phyloP scores from a whole-genome alignment of 2,888 invertebrate genomes.

The Sesia bembeciformis region DNA sequence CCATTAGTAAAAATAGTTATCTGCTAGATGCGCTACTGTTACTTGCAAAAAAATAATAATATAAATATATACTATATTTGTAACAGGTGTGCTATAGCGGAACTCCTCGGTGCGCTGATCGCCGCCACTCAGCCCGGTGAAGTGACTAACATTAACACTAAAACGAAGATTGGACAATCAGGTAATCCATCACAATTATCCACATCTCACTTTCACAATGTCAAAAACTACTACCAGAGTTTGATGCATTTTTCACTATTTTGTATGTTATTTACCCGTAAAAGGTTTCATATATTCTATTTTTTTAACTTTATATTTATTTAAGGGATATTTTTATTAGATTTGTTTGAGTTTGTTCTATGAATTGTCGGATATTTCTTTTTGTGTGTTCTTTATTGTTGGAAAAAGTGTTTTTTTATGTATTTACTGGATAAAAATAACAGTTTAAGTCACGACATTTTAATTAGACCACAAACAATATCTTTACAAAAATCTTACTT shows the following conservation, averaged over 20 bases:
- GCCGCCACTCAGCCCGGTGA: slow-evolving; percentile 88
- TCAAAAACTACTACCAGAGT: no score
- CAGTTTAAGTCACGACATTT: neutral
- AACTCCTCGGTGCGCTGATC: slow-evolving; percentile 89
- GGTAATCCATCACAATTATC: slow-evolving; percentile 20
- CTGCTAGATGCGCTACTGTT: neutral
- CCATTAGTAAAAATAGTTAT: neutral
- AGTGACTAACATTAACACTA: slow-evolving; percentile 43
- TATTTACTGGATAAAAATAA: neutral
- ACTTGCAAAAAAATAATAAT: neutral
- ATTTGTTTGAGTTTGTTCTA: no score
- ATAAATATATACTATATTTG: neutral
- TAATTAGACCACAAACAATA: neutral
- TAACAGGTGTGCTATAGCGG: slow-evolving; percentile 87
- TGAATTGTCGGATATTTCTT: no score
- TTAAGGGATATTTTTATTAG: no score
- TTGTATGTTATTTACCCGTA: no score
- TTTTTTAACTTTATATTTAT: no score
- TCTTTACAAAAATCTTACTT: neutral
- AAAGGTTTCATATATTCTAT: no score
- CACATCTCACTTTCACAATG: no score
- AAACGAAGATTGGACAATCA: slow-evolving; percentile 52
- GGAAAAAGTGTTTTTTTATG: no score
- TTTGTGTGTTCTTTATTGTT: no score
- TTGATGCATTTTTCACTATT: no score